Percentiles rank a stretch among this genome's conserved stretches.
phyloP scores from a whole-genome alignment of 2,113 vertebrate genomes.

The Uria lomvia region DNA sequence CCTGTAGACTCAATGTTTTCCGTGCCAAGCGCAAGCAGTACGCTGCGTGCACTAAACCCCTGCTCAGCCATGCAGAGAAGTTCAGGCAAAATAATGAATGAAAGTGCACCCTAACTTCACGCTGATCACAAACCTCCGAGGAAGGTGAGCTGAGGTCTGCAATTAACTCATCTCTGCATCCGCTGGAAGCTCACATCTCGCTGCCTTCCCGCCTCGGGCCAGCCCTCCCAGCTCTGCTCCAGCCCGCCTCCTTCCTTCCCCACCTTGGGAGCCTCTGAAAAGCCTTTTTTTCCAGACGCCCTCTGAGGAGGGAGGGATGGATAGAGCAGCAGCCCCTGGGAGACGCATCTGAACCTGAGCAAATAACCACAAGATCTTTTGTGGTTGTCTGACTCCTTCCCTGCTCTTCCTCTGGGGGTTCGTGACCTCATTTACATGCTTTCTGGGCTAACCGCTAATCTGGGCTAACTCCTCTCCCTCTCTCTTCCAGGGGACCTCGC shows the following conservation, averaged over 20 bases:
- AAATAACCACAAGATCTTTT: background rate
- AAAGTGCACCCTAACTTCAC: background rate
- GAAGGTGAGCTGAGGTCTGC: background rate
- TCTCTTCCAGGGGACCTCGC: background rate
- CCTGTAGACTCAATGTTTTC: background rate
- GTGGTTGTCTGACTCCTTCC: background rate
- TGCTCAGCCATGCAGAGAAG: background rate
- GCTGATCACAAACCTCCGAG: background rate
- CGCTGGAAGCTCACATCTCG: background rate
- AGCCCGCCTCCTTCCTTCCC: background rate
- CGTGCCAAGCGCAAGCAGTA: background rate
- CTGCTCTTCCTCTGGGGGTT: background rate
- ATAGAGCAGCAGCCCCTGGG: background rate
- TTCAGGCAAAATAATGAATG: background rate
- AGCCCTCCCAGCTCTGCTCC: background rate
- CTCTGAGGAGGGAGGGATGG: background rate
- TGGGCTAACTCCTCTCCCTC: accelerated
- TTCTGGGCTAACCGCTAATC: background rate
- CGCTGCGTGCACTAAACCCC: background rate
- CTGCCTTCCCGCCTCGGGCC: accelerated
- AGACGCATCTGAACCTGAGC: background rate
- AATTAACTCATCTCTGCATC: constrained; percentile 5
- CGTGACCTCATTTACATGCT: background rate
- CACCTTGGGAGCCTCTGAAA: accelerated
- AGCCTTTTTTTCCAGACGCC: background rate